Evolutionary conservation across 1,140 invertebrate species (phyloP), one percentile per base, ranked within the genome.

Genomic region (Papilio dardanus): DNA sequence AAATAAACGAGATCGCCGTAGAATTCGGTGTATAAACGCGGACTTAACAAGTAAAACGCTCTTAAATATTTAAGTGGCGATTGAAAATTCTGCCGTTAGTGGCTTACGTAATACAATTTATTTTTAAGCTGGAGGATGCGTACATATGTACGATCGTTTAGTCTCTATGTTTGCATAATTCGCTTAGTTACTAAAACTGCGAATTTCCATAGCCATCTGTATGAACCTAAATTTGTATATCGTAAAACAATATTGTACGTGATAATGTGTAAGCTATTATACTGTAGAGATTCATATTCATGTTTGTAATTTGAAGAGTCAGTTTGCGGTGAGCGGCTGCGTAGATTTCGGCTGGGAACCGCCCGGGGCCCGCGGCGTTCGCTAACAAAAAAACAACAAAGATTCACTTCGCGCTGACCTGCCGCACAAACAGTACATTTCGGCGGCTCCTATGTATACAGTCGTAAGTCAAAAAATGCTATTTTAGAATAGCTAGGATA

Each of bases 311-410:
- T 84, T 80, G 71, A 85, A 78, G 73, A 77, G 83, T 85, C 84
- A 84, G 82, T 78, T 82, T 76, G 77, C 81, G 74, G 83, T 82
- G 81, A 87, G 80, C 82, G 84, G 80, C 50, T 65, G 79, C 65
- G 81, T 83, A 79, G 79, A 86, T 88, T 86, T 86, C 84, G 85
- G 86, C 76, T 89, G 89, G 80, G 89, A 91, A 91, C 80, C 85
- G 88, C 89, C 87, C 76, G 82, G 42, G 87, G 89, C 84, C 76
- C 62, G 82, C 83, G 81, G 67, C 78, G 76, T 79, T 78, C 77
- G 84, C 79, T 24, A 75, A 76, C 83, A 82, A 80, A 85, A 86
- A 86, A 89, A 89, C 81, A 82, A 86, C 82, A 85, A 82, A 83
- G 78, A 87, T 84, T 86, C 80, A 83, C 82, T 84, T 82, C 81